Evolutionary conservation across 2,888 invertebrate species (phyloP), one percentile per base, ranked within the genome.

Genomic region (Koerneria pararmatus): DNA sequence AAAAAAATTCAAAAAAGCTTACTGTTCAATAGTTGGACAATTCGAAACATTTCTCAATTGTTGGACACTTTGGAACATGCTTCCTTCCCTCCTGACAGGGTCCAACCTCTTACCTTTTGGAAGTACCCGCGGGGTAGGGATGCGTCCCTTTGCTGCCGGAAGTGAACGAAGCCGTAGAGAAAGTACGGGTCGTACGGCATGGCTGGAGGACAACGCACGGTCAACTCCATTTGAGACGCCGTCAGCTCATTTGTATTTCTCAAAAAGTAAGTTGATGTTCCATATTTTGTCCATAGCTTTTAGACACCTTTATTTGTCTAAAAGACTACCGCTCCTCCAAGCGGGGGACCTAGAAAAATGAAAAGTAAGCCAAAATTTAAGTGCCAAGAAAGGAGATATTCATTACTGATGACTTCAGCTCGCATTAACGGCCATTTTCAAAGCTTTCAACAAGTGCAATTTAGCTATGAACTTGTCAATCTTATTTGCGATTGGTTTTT

Each of bases 161-260:
- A 98, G 85, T 95, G 97, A 4, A 97, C 97, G 87, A 92, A 98
- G 67, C 97, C 98, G 90, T 93, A 95, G 82, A 91, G 91, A 86
- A 92, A 93, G 69, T 91, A 90, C 65, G 88, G 87, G 84, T 93
- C 91, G n/a, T 90, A 89, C 84, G 91, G 90, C 27, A 83, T 53
- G 22, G 73, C 24, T 15, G 67, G 34, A 8, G 69, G 69, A 19
- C 57, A 31, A 31, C 35, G 54, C 4, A 27, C 19, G 32, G 31
- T 32, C n/a, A 61, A 54, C 22, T 11, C 31, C 2, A 22, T 51
- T 31, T 63, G 62, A 37, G 19, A 53, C 0, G 51, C 11, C 24
- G 62, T 32, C 0, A 63, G 27, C 3, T 51, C 62, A 51, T 29
- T 41, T 19, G 41, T 41, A 8, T 8, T 11, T 19, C 41, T 41